phyloP scores from a whole-genome alignment of 2,797 vertebrate genomes.

The Balearica regulorum region DNA sequence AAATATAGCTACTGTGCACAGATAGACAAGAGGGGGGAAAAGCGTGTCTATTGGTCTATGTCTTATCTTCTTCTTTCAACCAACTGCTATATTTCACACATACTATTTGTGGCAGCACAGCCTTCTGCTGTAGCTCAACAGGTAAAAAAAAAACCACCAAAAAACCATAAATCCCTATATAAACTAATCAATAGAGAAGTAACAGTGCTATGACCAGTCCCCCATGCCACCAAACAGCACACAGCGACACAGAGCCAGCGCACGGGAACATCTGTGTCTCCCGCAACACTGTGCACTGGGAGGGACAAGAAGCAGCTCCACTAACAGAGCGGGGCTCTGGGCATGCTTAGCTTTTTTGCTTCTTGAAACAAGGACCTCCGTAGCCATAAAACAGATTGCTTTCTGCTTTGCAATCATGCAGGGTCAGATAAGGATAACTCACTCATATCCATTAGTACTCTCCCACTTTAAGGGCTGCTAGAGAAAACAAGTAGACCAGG shows the following conservation, averaged over 20 bases:
- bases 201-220: fast-evolving
- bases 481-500: neutral
- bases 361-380: neutral
- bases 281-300: neutral
- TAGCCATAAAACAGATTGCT: neutral
- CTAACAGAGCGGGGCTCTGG: neutral
- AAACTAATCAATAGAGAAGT: neutral
- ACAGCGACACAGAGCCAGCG: fast-evolving
- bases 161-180: neutral
- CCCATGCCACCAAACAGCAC: neutral
- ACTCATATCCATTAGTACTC: neutral
- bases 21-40: neutral
- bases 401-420: neutral
- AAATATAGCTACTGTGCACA: neutral
- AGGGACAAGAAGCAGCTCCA: neutral
- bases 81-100: neutral
- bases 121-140: neutral
- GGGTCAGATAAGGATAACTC: neutral
- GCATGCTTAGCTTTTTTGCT: neutral
- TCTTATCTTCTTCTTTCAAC: neutral
- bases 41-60: neutral
- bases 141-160: neutral
- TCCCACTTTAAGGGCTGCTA: neutral
- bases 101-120: neutral
- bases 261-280: neutral